Evolutionary conservation across 1,140 invertebrate species (phyloP), one percentile per base, ranked within the genome.

Genomic region (Monomorium pharaonis): DNA sequence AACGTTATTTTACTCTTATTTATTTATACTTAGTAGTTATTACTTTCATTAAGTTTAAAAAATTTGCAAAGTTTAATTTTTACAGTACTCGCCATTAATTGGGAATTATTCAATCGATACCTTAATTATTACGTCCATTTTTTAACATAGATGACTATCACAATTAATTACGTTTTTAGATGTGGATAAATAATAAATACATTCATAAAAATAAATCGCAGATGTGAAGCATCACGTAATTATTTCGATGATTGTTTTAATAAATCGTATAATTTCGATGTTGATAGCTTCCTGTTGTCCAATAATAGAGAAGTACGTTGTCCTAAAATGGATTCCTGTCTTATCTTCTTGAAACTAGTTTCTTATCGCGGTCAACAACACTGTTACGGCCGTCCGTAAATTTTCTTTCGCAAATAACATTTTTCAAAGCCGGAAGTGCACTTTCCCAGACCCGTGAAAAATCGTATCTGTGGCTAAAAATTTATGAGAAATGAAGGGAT

Each of bases 381-480:
- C 21, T 30, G 72, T 77, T 58, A 56, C 74, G 58, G 60, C 56
- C 58, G 81, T 54, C 81, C 56, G 58, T 77, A 77, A 84, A 65
- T 76, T 84, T 77, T 77, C 81, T 77, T 77, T 77, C 74, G 30
- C 78, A 67, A 83, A 83, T 83, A 58, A 51, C 67, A 83, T 83
- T 83, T 83, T 74, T 83, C 78, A 83, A 83, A 74, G 51, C 24
- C 27, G 78, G 78, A 72, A 83, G 78, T 74, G 78, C 54, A 74
- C 42, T 83, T 83, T 83, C n/a, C 24, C 42, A 74, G 78, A 16
- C 24, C 37, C 24, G 67, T 83, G 78, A 83, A 74, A 83, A 83
- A 83, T 83, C 37, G 78, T 83, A 74, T 83, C 54, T 70, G 78
- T 58, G n/a, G 67, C 37, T 72, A 72, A 74, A 74, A 83, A 83